Percentiles rank a stretch among this genome's conserved stretches.
phyloP scores from a whole-genome alignment of 2,888 invertebrate species.

The Platypus cylindrus region DNA sequence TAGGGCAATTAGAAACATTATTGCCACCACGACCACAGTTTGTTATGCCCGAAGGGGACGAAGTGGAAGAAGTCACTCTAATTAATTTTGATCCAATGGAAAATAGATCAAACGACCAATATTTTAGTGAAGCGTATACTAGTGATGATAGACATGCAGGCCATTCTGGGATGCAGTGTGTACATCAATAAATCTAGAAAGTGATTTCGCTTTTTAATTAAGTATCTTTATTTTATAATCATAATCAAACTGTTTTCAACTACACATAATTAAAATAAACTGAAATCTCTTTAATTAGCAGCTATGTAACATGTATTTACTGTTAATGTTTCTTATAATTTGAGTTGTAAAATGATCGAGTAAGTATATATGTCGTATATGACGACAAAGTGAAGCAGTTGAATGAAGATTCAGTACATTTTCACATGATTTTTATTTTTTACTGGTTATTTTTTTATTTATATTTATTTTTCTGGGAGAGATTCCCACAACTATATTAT shows the following conservation, averaged over 20 bases:
- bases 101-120: conserved; percentile 33
- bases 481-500: too few relatives aligned
- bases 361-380: too few relatives aligned
- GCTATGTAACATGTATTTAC: too few relatives aligned
- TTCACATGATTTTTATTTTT: conserved; percentile 7
- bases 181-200: conserved; percentile 59
- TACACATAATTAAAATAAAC: too few relatives aligned
- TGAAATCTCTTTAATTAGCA: too few relatives aligned
- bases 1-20: conserved; percentile 58
- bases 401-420: conserved; percentile 2
- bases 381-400: too few relatives aligned
- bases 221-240: too few relatives aligned
- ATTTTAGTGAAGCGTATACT: conserved; percentile 57
- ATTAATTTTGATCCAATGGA: conserved; percentile 58
- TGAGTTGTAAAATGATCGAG: too few relatives aligned
- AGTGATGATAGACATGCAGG: conserved; percentile 55
- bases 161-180: conserved; percentile 55
- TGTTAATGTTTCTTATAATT: too few relatives aligned
- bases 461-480: too few relatives aligned
- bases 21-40: conserved; percentile 61
- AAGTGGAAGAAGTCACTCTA: conserved; percentile 78
- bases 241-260: too few relatives aligned
- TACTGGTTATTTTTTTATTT: conserved; percentile 6
- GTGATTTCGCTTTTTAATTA: conserved; percentile 13
- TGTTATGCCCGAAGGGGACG: conserved; percentile 61